A percentile compares a stretch with the other conserved stretches of the same genome.
Conservation (phyloP, 2,113 vertebrate species). For the Brachirus orientalis region DNA sequence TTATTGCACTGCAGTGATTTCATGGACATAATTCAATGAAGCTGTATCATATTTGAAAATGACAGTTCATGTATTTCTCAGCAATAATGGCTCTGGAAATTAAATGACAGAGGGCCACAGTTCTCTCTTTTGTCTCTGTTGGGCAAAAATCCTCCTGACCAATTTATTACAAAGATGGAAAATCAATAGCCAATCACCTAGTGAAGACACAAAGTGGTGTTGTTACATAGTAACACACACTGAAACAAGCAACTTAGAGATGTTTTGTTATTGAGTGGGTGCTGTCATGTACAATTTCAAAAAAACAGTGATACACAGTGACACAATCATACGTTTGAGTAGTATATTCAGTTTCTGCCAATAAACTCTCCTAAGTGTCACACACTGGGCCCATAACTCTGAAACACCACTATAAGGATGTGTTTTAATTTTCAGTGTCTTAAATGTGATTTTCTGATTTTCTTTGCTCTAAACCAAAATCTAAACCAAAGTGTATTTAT, state of each 20-base stretch:
- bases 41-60: slow-evolving; percentile 33
- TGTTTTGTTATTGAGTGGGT: slow-evolving; percentile 15
- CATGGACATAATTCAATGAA: slow-evolving; percentile 16
- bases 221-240: slow-evolving; percentile 14
- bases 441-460: no score
- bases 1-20: slow-evolving; percentile 24
- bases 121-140: slow-evolving; percentile 27
- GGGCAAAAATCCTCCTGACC: slow-evolving; percentile 35
- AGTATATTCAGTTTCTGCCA: no score
- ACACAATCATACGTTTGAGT: no score
- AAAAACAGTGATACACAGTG: slow-evolving; percentile 28
- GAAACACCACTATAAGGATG: no score
- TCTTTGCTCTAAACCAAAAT: no score
- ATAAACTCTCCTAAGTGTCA: no score
- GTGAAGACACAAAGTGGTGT: slow-evolving; percentile 39
- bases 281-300: slow-evolving; percentile 15
- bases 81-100: slow-evolving; percentile 43
- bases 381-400: no score
- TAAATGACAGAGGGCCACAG: slow-evolving; percentile 28
- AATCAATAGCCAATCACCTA: slow-evolving; percentile 77
- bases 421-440: no score
- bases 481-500: no score
- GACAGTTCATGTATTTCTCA: slow-evolving; percentile 38
- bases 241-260: not conserved
- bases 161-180: slow-evolving; percentile 48